phyloP scores from a whole-genome alignment of 2,888 invertebrate genomes.

The Conomelus anceps region DNA sequence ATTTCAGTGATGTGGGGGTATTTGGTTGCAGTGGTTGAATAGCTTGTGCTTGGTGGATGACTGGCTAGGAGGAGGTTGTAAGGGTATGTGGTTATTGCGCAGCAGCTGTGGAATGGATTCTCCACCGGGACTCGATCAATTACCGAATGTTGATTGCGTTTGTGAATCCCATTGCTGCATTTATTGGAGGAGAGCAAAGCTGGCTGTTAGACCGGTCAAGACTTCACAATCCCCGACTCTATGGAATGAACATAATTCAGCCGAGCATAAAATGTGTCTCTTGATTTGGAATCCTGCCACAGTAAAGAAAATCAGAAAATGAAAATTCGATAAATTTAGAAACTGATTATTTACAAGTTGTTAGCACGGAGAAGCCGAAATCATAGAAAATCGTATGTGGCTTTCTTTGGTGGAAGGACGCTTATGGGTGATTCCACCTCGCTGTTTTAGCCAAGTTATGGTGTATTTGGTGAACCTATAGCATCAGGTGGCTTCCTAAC shows the following conservation, averaged over 20 bases:
- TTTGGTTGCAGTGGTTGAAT: not conserved
- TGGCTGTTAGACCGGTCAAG: not conserved
- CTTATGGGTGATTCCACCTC: no score
- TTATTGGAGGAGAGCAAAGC: not conserved
- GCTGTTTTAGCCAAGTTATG: no score
- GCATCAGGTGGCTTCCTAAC: no score
- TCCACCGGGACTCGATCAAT: not conserved
- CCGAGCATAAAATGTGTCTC: not conserved
- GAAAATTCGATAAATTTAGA: no score
- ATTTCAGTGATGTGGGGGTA: not conserved
- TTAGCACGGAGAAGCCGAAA: no score
- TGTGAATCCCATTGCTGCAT: not conserved
- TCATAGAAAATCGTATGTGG: no score
- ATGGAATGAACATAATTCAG: not conserved
- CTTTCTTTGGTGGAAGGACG: no score
- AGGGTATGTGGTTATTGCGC: not conserved
- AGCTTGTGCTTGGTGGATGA: not conserved
- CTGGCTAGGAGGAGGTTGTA: not conserved
- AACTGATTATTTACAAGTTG: no score
- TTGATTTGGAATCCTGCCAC: no score
- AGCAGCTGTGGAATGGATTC: not conserved
- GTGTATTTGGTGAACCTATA: no score
- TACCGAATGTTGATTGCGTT: not conserved
- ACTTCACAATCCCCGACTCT: not conserved
- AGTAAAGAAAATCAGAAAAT: no score